Evolutionary conservation across 2,113 vertebrate genomes (phyloP).

Genomic region (Caloenas nicobarica): DNA sequence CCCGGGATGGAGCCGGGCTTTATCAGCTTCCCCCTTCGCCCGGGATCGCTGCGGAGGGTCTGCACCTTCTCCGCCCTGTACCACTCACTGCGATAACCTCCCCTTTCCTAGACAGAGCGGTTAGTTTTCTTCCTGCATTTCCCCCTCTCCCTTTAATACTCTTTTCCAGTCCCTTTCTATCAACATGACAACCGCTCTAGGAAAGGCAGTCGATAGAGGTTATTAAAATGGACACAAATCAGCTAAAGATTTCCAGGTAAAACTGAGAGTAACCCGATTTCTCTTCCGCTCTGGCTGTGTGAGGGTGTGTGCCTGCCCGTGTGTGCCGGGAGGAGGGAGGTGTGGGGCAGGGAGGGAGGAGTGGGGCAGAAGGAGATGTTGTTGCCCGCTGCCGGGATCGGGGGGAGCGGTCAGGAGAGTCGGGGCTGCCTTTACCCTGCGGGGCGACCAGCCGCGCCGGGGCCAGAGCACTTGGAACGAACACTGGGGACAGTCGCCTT

Average conservation of each 20-base stretch:
- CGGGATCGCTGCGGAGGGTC: not conserved
- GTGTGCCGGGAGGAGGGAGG: not conserved
- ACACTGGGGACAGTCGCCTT: not conserved
- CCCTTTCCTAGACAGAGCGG: not conserved
- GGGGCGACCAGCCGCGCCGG: not conserved
- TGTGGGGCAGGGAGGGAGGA: not conserved
- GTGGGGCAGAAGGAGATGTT: not conserved
- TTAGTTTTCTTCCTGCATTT: not conserved
- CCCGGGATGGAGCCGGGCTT: not conserved
- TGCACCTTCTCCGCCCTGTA: not conserved
- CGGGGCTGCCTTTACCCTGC: not conserved
- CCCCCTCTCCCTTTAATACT: not conserved
- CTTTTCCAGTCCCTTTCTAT: not conserved
- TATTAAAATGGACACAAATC: constrained; percentile 21
- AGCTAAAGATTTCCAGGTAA: constrained; percentile 50
- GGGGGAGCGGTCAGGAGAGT: not conserved
- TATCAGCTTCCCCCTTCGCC: not conserved
- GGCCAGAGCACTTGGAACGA: not conserved
- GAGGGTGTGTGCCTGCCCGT: not conserved
- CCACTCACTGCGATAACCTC: not conserved
- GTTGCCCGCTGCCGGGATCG: not conserved
- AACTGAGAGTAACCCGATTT: not conserved
- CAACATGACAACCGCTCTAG: not conserved
- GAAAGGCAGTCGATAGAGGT: not conserved
- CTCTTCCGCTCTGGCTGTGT: not conserved